Conservation (phyloP, 2,113 vertebrate species). For the Dipodomys stephensi region DNA sequence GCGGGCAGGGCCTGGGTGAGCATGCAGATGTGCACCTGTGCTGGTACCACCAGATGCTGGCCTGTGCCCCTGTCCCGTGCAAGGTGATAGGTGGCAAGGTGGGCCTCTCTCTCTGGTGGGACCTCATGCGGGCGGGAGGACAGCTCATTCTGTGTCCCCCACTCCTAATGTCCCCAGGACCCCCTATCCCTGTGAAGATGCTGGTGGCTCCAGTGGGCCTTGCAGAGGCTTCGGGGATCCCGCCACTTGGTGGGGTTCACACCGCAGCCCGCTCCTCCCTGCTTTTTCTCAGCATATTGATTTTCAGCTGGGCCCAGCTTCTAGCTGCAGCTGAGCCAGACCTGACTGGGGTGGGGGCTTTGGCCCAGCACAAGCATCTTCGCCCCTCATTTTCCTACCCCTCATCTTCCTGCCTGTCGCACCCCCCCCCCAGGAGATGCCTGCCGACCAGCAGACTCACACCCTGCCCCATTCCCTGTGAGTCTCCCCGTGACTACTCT, state of each 20-base stretch:
- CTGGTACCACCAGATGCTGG: not conserved
- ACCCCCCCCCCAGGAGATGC: not conserved
- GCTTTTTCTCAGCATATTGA: not conserved
- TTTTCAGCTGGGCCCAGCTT: not conserved
- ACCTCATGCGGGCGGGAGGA: not conserved
- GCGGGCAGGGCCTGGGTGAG: not conserved
- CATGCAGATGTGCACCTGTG: not conserved
- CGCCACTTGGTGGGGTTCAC: not conserved
- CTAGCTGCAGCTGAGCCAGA: not conserved
- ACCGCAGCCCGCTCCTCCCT: not conserved
- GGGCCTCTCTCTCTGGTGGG: not conserved
- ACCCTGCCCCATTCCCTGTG: not conserved
- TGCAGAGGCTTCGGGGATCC: accelerated
- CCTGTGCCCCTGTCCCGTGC: not conserved
- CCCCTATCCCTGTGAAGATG: accelerated
- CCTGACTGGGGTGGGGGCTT: not conserved
- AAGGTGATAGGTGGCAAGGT: not conserved
- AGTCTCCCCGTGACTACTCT: not conserved
- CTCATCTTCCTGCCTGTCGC: not conserved
- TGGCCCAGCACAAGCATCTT: not conserved
- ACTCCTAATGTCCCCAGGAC: accelerated
- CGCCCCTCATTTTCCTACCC: too few relatives aligned
- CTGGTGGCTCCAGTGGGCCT: accelerated
- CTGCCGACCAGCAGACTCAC: not conserved
- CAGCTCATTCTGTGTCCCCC: too few relatives aligned